Base-by-base conservation (phyloP, 2,113 vertebrate genomes). In the Rhodinocichla rosea region DNA sequence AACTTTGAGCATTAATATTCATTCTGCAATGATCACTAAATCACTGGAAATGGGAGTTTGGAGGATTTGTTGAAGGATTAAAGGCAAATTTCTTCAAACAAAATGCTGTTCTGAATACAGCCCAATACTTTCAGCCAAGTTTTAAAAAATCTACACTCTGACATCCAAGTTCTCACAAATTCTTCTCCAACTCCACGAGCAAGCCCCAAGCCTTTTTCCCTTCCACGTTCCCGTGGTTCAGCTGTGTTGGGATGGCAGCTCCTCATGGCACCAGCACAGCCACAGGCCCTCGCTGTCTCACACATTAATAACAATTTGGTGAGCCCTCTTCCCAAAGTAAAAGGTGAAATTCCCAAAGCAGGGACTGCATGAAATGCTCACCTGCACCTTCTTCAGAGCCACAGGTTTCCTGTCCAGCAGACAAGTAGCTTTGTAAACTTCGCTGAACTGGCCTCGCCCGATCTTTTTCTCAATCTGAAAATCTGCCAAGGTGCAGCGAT, bases 391-490 rank as follows among this genome's bases (percentile, higher is more conserved):
- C 96, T 98, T 98, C 49, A 98, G 71, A 0, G 98, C 98, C 94
- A 98, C 98, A 1, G 98, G 98, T 74, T 98, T 98, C 83, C 98
- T 97, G 95, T 98, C 98, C 93, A 98, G 97, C 5, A 98, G 98
- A 87, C 98, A 98, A 37, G 97, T 98, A 14, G 98, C 98, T 92
- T 88, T 98, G 95, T 98, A 98, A 55, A 98, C 98, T 64, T 98
- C 98, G 1, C 98, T 98, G 98, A 98, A 98, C 33, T 98, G 98
- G n/a, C 98, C 98, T 24, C 98, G 97, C 1, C 98, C 98, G 7
- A 98, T 98, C 97, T 98, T 98, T 20, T 98, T 98, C 89, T 98
- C 98, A 1, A 98, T 98, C 93, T 98, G 98, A 67, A 98, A 98
- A 76, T 98, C 98, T 1, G 98, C 98, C 97, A 98, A 21, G 0